A percentile compares a stretch with the other conserved stretches of the same genome.
Evolutionary conservation across 2,888 invertebrate species (phyloP).

Genomic region (Xylota segnis): DNA sequence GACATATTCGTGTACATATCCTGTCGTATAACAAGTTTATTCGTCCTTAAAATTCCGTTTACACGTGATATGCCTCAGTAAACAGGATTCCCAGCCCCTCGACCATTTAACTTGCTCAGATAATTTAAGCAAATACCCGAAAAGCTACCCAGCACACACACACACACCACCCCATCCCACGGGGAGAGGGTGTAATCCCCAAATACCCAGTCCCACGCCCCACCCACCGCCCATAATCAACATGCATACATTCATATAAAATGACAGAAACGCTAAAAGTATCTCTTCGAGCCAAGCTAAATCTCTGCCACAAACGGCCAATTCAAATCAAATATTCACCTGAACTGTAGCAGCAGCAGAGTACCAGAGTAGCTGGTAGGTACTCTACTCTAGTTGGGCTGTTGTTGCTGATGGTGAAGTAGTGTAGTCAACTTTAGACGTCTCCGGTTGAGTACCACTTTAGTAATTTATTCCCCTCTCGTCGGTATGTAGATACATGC

Average conservation of each 20-base stretch:
- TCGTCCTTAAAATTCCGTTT: constrained; percentile 66
- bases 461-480: constrained; percentile 77
- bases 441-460: constrained; percentile 73
- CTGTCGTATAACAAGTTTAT: constrained; percentile 39
- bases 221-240: constrained; percentile 26
- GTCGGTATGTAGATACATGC: constrained; percentile 52
- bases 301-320: constrained; percentile 72
- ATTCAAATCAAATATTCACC: constrained; percentile 77
- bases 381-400: constrained; percentile 3
- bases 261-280: constrained; percentile 37
- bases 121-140: constrained; percentile 61
- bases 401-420: constrained; percentile 27
- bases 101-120: constrained; percentile 43
- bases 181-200: constrained; percentile 48
- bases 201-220: constrained; percentile 15
- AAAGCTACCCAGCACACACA: too few relatives aligned
- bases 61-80: constrained; percentile 68
- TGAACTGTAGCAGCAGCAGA: constrained; percentile 60
- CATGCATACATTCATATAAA: constrained; percentile 55
- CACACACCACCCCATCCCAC: constrained; percentile 44
- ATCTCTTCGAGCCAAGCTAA: constrained; percentile 35
- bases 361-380: constrained; percentile 25
- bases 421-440: constrained; percentile 61
- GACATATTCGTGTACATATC: constrained; percentile 18
- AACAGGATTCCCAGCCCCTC: constrained; percentile 45